Base-by-base conservation (phyloP, 2,888 invertebrate species). In the Sicus ferrugineus region DNA sequence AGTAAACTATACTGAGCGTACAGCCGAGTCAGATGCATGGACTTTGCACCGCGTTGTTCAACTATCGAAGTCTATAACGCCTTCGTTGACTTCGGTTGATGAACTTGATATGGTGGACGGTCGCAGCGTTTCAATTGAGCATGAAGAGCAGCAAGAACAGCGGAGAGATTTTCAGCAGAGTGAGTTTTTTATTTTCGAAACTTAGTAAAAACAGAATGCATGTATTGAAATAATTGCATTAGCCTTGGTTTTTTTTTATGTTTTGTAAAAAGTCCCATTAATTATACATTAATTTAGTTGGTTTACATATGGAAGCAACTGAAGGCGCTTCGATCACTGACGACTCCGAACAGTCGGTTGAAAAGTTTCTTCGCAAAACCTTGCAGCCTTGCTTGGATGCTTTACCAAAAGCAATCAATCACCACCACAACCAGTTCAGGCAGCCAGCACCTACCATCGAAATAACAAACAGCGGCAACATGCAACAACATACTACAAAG, bases 11-110 rank as follows among this genome's bases (percentile, higher is more conserved):
- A 93, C 94, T 0, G 90, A 91, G 80, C 89, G 93, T 56, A 93
- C 94, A 0, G 92, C 95, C 0, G 95, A 96, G 83, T 94, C 94
- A 0, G 95, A 95, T 86, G 93, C 95, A 3, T 96, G 96, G 96
- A 95, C 95, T 16, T 83, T 96, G 65, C 96, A 96, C 78, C 89
- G 90, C 67, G 90, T 91, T 59, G 87, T 92, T 21, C 88, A 90
- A 1, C 82, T 91, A 21, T 83, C 85, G 11, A 80, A 85, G 80
- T 77, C 86, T 59, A 77, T 81, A 62, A 81, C 84, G 11, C 83
- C 85, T 11, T 85, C 85, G n/a, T 74, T 84, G 28, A 81, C 81
- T 34, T 84, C 84, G 9, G 81, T 80, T 48, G 84, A 84, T 56
- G 85, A 84, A 68, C 75, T 81, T 66, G 84, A 84, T 70, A 81